These are phyloP conservation scores for Mimas tiliae DNA, from an alignment of 2,888 invertebrate genomes.

Conservation along the genomic window DNA sequence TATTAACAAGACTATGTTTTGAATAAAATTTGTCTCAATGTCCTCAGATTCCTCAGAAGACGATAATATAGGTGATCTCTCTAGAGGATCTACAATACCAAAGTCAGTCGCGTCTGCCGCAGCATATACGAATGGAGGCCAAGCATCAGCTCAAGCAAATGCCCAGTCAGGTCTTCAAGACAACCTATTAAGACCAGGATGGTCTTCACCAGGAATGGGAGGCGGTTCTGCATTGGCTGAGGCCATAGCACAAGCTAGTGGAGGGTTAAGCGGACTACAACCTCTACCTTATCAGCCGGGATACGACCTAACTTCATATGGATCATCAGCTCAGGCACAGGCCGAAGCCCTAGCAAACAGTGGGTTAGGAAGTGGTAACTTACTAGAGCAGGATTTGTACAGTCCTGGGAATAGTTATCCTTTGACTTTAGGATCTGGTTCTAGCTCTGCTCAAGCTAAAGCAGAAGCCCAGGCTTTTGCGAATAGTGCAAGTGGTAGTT, in stretches of 20 bases:
- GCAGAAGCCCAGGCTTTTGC: constrained; percentile 13
- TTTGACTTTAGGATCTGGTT: not conserved
- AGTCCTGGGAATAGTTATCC: constrained; percentile 13
- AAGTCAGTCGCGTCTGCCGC: constrained; percentile 15
- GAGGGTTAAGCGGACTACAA: not conserved
- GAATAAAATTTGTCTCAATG: not conserved
- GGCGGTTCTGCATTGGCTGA: constrained; percentile 1
- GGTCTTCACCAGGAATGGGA: not conserved
- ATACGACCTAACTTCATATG: constrained; percentile 13
- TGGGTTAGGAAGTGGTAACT: constrained; percentile 2
- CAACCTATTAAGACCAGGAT: not conserved
- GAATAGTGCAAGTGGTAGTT: not conserved
- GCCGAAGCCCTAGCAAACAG: constrained; percentile 21
- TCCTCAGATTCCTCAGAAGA: constrained; percentile 4
- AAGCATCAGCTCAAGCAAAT: constrained; percentile 23
- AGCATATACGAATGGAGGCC: constrained; percentile 15
- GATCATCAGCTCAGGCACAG: constrained; percentile 31
- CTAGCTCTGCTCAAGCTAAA: constrained; percentile 18
- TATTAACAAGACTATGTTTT: too few relatives aligned
- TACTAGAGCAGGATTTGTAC: not conserved
- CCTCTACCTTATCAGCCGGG: constrained; percentile 2
- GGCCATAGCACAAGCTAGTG: constrained; percentile 2
- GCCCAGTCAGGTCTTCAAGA: constrained; percentile 7
- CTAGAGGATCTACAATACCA: not conserved
- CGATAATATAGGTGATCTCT: not conserved